These are phyloP conservation scores for Gambelia wislizenii DNA, from an alignment of 2,797 vertebrate species.

Conservation along the genomic window DNA sequence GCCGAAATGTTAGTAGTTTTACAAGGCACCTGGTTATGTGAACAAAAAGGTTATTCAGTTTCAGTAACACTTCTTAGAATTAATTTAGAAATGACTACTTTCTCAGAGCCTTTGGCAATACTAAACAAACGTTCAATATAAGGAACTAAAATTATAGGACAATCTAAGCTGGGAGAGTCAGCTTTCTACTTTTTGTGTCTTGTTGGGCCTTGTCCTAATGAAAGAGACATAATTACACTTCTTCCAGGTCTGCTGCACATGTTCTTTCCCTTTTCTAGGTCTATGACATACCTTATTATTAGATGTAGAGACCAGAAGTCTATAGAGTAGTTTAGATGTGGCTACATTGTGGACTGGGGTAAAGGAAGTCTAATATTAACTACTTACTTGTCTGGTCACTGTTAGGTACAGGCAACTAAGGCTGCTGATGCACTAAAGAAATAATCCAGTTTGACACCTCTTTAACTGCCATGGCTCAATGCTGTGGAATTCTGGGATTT, in stretches of 20 bases:
- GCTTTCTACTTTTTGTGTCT: no score
- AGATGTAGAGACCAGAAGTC: no score
- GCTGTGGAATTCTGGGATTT: no score
- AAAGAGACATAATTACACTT: not conserved
- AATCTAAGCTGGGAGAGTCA: not conserved
- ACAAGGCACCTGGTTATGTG: not conserved
- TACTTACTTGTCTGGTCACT: no score
- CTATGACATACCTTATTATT: no score
- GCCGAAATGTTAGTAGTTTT: not conserved
- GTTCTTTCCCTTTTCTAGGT: not conserved
- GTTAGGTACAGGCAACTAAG: no score
- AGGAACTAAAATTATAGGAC: not conserved
- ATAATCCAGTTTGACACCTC: no score
- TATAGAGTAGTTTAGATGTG: no score
- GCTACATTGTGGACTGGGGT: no score
- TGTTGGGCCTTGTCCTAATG: not conserved
- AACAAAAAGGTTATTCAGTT: not conserved
- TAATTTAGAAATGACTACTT: not conserved
- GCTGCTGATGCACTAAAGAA: no score
- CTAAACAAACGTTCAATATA: not conserved
- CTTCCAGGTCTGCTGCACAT: not conserved
- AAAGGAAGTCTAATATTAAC: no score
- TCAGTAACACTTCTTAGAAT: not conserved
- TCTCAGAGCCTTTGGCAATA: not conserved
- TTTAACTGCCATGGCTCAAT: no score